Conservation (phyloP, 2,113 vertebrate species). For the Sylvilagus bachmani region DNA sequence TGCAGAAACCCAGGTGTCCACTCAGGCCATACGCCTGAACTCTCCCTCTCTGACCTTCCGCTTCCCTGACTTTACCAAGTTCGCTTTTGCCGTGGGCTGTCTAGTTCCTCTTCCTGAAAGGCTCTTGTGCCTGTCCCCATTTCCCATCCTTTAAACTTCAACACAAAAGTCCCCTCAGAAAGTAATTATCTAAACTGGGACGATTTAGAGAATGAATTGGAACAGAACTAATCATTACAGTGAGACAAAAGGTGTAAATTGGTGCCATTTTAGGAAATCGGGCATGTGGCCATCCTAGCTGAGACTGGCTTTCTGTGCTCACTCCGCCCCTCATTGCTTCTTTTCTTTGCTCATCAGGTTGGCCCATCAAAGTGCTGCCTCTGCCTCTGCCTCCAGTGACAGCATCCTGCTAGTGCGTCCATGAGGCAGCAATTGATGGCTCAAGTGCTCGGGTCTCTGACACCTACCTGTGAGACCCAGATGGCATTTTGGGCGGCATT, state of each 20-base stretch:
- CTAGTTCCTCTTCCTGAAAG: background rate
- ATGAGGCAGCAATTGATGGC: no score
- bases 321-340: background rate
- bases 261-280: constrained; percentile 9
- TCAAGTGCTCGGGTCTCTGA: no score
- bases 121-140: background rate
- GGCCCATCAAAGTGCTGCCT: background rate
- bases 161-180: constrained; percentile 12
- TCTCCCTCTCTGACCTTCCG: background rate
- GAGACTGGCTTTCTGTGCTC: background rate
- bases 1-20: background rate
- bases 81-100: background rate
- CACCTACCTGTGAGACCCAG: no score
- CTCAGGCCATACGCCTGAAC: background rate
- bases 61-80: background rate
- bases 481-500: no score
- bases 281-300: background rate
- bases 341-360: background rate
- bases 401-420: no score
- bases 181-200: background rate
- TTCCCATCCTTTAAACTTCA: background rate
- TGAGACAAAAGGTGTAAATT: constrained; percentile 21
- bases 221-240: constrained; percentile 26
- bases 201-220: constrained; percentile 36
- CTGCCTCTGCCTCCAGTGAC: no score